These are phyloP conservation scores for Myripristis jacobus DNA, from an alignment of 2,797 vertebrate genomes.

Conservation along the genomic window DNA sequence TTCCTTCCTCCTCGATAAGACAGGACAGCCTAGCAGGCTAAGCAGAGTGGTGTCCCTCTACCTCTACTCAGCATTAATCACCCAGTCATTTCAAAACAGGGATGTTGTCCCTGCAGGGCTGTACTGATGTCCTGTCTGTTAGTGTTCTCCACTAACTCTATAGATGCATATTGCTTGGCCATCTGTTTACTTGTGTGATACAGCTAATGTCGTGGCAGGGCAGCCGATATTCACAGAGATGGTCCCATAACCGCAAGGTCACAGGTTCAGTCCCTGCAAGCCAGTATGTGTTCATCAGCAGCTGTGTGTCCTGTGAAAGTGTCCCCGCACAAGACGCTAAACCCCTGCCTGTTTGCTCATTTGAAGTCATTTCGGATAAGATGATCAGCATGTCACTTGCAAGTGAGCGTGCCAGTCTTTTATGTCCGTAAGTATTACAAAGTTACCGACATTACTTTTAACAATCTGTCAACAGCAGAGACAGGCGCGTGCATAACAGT, in stretches of 20 bases:
- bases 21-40: slow-evolving; percentile 43
- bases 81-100: slow-evolving; percentile 16
- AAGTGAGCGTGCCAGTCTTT: no score
- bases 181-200: slow-evolving; percentile 37
- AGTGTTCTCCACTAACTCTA: not conserved
- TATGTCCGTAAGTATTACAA: no score
- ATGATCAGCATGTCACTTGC: no score
- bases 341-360: no score
- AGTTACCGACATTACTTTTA: no score
- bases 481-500: no score
- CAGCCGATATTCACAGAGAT: slow-evolving; percentile 18
- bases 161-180: slow-evolving; percentile 24
- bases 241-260: slow-evolving; percentile 35
- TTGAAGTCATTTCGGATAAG: no score
- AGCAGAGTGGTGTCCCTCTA: slow-evolving; percentile 37
- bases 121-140: slow-evolving; percentile 13
- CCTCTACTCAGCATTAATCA: slow-evolving; percentile 45
- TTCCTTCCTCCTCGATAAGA: slow-evolving; percentile 22
- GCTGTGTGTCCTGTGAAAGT: not conserved
- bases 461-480: no score
- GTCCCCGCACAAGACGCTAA: not conserved
- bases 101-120: slow-evolving; percentile 14
- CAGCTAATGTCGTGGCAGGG: slow-evolving; percentile 5
- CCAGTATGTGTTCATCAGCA: slow-evolving; percentile 15
- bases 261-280: slow-evolving; percentile 33